Base-by-base conservation (phyloP, 2,113 vertebrate genomes). In the Greenwoodochromis staneri region DNA sequence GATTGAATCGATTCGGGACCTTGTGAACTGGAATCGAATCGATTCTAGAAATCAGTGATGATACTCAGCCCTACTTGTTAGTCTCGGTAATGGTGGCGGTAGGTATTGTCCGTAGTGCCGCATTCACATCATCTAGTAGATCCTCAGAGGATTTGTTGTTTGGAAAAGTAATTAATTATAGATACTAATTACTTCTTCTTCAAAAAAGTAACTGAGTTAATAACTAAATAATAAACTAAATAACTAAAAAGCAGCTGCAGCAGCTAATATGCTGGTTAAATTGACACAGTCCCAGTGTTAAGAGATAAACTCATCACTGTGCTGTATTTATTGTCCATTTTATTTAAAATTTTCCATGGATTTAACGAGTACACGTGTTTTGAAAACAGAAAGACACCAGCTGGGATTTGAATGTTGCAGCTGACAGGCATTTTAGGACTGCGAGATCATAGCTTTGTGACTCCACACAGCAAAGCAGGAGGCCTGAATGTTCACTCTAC, bases 191-290 rank as follows among this genome's bases (percentile, higher is more conserved):
- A 24, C 24, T 24, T 24, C 24, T 24, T 24, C 24, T 24, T 24
- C 24, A 24, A 24, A 24, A 24, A 24, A 24, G 24, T 24, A 24
- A 24, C 24, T 24, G 24, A 24, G 24, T 24, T 24, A 24, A 24
- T 24, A 24, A 24, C 24, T 24, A 24, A 24, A 24, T 24, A 24
- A 24, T 24, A 24, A 24, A 24, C 24, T 24, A 24, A 24, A 24
- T 24, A 24, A 24, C 24, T 24, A 24, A 24, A 24, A 24, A 24
- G 45, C 45, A 24, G 24, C 54, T 3, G 49, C 19, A 17, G 57
- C 57, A 40, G 34, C 61, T 2, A 0, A 38, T 0, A 24, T 69
- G 11, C 0, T 69, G 63, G 29, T 34, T 63, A 63, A 63, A 0
- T 1, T 4, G 16, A 63, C 16, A 10, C 3, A 61, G 55, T 16